Evolutionary conservation across 2,888 invertebrate species (phyloP).

Genomic region (Ectemnius lituratus): DNA sequence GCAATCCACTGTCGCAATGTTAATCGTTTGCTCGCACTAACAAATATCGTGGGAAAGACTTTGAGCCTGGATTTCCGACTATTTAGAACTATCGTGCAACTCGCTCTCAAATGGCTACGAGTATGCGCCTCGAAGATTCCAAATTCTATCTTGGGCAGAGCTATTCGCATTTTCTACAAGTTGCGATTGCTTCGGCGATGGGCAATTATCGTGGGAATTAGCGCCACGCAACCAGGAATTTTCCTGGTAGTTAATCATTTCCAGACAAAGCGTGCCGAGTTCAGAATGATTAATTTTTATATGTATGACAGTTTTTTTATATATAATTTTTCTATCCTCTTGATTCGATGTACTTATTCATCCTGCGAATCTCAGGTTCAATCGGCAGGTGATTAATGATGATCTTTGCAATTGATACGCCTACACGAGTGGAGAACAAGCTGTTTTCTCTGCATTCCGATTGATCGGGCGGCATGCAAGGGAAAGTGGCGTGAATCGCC

Average conservation of each 20-base stretch:
- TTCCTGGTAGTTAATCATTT: neutral
- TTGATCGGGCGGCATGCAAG: slow-evolving; percentile 44
- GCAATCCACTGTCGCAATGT: slow-evolving; percentile 1
- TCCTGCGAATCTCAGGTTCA: too few species aligned
- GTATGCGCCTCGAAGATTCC: too few species aligned
- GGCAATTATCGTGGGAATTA: too few species aligned
- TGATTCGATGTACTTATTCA: too few species aligned
- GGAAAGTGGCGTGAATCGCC: slow-evolving; percentile 54
- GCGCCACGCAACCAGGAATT: neutral
- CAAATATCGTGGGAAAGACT: neutral
- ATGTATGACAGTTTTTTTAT: too few species aligned
- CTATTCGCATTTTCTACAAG: too few species aligned
- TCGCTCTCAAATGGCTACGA: too few species aligned
- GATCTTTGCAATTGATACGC: slow-evolving; percentile 27
- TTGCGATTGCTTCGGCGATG: too few species aligned
- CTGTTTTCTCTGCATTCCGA: slow-evolving; percentile 49
- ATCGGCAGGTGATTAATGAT: slow-evolving; percentile 6
- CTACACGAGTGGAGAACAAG: slow-evolving; percentile 23
- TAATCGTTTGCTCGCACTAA: neutral
- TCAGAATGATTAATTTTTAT: too few species aligned
- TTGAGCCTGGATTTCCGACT: neutral
- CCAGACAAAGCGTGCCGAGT: too few species aligned
- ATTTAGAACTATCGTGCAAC: slow-evolving; percentile 1
- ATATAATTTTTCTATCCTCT: too few species aligned
- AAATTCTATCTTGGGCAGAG: too few species aligned